Percentiles rank a stretch among this genome's conserved stretches.
Evolutionary conservation across 2,113 vertebrate genomes (phyloP).

Genomic region (Pionites leucogaster): DNA sequence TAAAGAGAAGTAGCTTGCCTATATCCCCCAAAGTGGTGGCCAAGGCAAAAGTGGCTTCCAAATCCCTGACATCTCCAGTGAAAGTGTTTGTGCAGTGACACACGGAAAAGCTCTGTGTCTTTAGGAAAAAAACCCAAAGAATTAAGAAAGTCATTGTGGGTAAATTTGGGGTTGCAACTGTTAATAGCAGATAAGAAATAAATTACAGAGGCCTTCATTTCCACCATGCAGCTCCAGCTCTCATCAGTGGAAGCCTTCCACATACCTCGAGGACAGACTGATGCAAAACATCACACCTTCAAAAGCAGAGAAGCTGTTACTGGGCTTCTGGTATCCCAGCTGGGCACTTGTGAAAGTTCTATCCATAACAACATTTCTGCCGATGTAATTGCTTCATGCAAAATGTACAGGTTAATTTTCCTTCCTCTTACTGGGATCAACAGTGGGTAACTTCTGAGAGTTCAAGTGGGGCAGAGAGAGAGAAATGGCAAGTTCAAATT

Average conservation of each 20-base stretch:
- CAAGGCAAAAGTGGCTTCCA: not conserved
- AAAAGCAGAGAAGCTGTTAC: not conserved
- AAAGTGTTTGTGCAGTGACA: not conserved
- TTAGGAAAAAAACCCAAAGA: not conserved
- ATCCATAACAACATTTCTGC: not conserved
- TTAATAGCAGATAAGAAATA: not conserved
- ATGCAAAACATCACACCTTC: slow-evolving; percentile 38
- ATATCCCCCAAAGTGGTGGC: not conserved
- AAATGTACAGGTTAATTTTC: not conserved
- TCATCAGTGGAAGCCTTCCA: not conserved
- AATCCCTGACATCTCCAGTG: not conserved
- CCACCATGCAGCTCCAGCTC: not conserved
- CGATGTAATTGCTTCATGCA: not conserved
- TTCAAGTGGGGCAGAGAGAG: not conserved
- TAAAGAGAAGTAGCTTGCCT: not conserved
- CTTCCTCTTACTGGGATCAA: not conserved
- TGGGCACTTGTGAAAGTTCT: not conserved
- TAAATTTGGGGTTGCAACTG: not conserved
- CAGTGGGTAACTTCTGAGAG: not conserved
- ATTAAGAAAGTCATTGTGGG: not conserved
- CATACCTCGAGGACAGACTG: slow-evolving; percentile 6
- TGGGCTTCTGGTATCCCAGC: not conserved
- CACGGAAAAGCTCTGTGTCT: not conserved
- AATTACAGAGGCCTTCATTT: not conserved
- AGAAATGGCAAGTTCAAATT: not conserved